A percentile compares a stretch with the other conserved stretches of the same genome.
Evolutionary conservation across 2,797 vertebrate genomes (phyloP).

Genomic region (Paratrypauchen microcephalus): DNA sequence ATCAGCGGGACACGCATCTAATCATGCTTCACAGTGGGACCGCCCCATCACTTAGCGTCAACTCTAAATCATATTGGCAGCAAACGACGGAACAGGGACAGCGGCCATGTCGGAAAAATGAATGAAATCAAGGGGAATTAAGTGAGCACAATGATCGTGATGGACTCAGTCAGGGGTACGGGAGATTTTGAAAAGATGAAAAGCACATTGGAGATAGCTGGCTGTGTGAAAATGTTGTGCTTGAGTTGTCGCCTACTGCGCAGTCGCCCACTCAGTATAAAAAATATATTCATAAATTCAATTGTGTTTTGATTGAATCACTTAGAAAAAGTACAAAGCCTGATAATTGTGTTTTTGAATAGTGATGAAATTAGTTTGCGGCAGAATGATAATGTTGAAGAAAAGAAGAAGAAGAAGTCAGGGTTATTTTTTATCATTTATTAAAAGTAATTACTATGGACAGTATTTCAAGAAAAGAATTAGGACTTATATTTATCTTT

Average conservation of each 20-base stretch:
- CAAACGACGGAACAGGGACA: constrained; percentile 49
- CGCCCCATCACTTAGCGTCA: constrained; percentile 53
- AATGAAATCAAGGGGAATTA: constrained; percentile 43
- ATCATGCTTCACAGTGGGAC: constrained; percentile 62
- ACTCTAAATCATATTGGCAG: constrained; percentile 64
- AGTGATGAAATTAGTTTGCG: background rate
- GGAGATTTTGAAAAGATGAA: constrained; percentile 23
- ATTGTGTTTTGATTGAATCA: constrained; percentile 1
- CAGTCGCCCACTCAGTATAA: constrained; percentile 43
- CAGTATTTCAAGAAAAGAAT: too few species aligned
- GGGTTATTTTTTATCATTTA: too few species aligned
- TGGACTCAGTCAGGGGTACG: constrained; percentile 21
- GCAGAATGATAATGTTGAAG: too few species aligned
- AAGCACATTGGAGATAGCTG: constrained; percentile 25
- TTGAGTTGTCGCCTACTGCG: constrained; percentile 33
- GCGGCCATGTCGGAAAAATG: constrained; percentile 46
- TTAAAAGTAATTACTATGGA: too few species aligned
- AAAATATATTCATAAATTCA: background rate
- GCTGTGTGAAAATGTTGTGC: constrained; percentile 34
- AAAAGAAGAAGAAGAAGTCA: background rate
- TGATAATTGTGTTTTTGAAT: background rate
- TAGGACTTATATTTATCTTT: too few species aligned
- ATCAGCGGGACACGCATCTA: constrained; percentile 58
- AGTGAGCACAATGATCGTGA: constrained; percentile 19
- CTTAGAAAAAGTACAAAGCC: background rate